Evolutionary conservation across 2,797 vertebrate species (phyloP).

Genomic region (Liasis olivaceus): DNA sequence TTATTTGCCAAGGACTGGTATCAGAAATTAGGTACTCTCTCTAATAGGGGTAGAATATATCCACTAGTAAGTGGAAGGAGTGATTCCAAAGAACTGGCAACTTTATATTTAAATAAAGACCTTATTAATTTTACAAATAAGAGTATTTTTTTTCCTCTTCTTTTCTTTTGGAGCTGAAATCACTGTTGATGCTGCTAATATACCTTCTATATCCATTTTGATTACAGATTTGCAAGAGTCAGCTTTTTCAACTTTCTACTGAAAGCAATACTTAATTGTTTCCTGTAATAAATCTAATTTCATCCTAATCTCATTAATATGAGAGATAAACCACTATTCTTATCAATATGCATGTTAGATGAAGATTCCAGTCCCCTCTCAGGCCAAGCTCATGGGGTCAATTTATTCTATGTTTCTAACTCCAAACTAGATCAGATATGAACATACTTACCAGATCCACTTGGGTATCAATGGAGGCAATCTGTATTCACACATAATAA

Average conservation of each 20-base stretch:
- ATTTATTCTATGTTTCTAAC: too few relatives aligned
- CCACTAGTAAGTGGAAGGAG: neutral
- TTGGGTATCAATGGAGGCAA: too few relatives aligned
- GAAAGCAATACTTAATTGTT: conserved; percentile 4
- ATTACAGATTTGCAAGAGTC: conserved; percentile 22
- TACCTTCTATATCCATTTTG: neutral
- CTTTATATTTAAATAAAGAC: neutral
- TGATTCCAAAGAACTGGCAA: neutral
- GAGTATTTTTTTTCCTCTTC: too few relatives aligned
- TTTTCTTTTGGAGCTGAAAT: conserved; percentile 7
- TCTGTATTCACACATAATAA: too few relatives aligned
- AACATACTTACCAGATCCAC: too few relatives aligned
- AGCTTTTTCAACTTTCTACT: conserved; percentile 28
- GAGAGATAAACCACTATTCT: neutral
- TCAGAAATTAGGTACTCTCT: neutral
- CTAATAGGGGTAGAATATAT: neutral
- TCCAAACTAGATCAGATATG: too few relatives aligned
- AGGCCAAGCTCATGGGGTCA: too few relatives aligned
- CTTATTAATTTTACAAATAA: neutral
- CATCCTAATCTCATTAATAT: neutral
- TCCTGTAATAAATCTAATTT: neutral
- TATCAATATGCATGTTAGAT: neutral
- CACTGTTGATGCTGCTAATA: neutral
- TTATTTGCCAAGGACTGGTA: neutral
- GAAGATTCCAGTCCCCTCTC: neutral